Percentiles rank a stretch among this genome's conserved stretches.
phyloP scores from a whole-genome alignment of 2,888 invertebrate genomes.

The Lysandra bellargus region DNA sequence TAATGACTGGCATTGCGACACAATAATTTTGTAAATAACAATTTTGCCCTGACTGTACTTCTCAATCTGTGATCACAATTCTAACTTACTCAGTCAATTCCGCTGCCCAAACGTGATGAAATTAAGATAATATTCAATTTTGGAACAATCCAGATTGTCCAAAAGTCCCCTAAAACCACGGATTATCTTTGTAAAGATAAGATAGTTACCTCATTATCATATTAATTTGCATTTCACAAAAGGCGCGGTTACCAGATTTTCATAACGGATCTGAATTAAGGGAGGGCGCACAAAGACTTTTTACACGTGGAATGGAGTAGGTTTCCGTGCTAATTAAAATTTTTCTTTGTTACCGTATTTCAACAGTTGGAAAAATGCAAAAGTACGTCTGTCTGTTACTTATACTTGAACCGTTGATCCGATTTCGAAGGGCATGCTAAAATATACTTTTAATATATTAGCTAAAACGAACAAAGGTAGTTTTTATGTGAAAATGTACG shows the following conservation, averaged over 20 bases:
- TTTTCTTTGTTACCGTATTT: not conserved
- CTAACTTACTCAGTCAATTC: not conserved
- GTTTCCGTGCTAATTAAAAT: not conserved
- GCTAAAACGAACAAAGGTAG: no score
- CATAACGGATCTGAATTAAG: slow-evolving; percentile 11
- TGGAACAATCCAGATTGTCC: not conserved
- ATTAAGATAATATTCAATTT: slow-evolving; percentile 4
- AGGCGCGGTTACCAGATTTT: slow-evolving; percentile 31
- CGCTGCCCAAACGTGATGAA: not conserved
- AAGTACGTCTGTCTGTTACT: no score
- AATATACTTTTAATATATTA: no score
- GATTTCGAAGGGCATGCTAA: no score
- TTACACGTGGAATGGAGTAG: not conserved
- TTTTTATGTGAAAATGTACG: no score
- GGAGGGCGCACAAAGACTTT: slow-evolving; percentile 16
- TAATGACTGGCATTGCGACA: no score
- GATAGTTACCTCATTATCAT: slow-evolving; percentile 29
- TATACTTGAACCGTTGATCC: no score
- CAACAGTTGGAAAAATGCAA: no score
- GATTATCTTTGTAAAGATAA: slow-evolving; percentile 25
- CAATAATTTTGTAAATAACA: no score
- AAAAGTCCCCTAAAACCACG: not conserved
- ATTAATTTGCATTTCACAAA: slow-evolving; percentile 30
- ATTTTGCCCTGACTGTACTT: no score
- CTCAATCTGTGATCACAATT: not conserved